phyloP scores from a whole-genome alignment of 2,113 vertebrate genomes.

The Procavia capensis region DNA sequence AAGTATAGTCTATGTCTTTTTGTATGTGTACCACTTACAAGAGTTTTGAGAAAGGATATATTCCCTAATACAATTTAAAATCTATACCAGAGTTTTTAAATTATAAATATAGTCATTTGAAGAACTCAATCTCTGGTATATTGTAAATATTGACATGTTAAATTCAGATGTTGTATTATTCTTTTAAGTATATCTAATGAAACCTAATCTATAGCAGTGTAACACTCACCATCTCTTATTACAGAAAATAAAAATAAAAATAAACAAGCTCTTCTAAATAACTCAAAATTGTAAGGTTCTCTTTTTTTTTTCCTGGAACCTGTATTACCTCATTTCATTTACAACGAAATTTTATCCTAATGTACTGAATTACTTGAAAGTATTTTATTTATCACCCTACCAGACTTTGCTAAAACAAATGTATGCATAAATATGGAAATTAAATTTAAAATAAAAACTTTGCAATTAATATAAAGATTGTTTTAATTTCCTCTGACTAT shows the following conservation, averaged over 20 bases:
- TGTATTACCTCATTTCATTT: slow-evolving; percentile 4
- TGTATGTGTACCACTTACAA: background rate
- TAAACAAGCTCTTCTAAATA: background rate
- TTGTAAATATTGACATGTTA: background rate
- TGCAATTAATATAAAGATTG: slow-evolving; percentile 12
- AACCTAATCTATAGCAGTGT: background rate
- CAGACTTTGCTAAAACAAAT: background rate
- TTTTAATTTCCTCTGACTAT: slow-evolving; percentile 11
- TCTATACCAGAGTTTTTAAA: slow-evolving; percentile 20
- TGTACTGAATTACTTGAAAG: background rate
- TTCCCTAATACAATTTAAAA: background rate
- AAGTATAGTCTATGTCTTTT: background rate
- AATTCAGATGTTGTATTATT: background rate
- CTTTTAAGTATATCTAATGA: background rate
- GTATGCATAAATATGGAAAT: background rate
- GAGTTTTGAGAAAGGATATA: background rate
- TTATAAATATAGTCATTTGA: background rate
- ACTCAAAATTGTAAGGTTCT: background rate
- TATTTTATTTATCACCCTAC: background rate
- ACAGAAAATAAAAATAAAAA: background rate
- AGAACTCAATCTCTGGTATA: background rate
- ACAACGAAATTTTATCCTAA: background rate
- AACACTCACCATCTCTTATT: background rate
- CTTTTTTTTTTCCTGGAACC: background rate
- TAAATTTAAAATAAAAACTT: slow-evolving; percentile 28